Conservation (phyloP, 1,140 invertebrate genomes). For the Aethina tumida region DNA sequence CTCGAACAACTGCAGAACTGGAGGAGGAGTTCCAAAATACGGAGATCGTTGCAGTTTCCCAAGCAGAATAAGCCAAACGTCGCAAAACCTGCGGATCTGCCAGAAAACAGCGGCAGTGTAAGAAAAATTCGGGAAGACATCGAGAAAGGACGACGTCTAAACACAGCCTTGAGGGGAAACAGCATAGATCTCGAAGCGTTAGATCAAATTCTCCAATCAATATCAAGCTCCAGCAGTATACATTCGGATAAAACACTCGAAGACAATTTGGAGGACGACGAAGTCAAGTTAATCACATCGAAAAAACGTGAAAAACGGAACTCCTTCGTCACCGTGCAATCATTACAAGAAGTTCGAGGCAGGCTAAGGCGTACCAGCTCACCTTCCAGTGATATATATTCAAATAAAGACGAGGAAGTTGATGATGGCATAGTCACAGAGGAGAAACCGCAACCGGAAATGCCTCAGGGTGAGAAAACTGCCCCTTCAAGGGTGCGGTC, state of each 20-base stretch:
- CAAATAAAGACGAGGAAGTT: slow-evolving; percentile 29
- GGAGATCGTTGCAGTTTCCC: slow-evolving; percentile 52
- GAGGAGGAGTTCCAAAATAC: slow-evolving; percentile 45
- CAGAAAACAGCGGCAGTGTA: slow-evolving; percentile 40
- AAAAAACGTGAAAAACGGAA: slow-evolving; percentile 34
- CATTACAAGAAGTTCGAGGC: slow-evolving; percentile 45
- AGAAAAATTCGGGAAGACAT: slow-evolving; percentile 41
- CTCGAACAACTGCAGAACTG: slow-evolving; percentile 38
- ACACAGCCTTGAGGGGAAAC: slow-evolving; percentile 39
- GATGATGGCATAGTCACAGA: slow-evolving; percentile 40
- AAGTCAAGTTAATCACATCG: slow-evolving; percentile 30
- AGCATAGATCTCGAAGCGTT: slow-evolving; percentile 39
- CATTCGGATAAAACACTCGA: slow-evolving; percentile 35
- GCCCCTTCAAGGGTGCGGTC: slow-evolving; percentile 30
- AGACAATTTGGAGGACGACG: slow-evolving; percentile 35
- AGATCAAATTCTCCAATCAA: slow-evolving; percentile 38
- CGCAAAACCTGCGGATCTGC: slow-evolving; percentile 41
- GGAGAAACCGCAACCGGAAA: slow-evolving; percentile 16
- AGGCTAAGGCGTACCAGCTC: slow-evolving; percentile 40
- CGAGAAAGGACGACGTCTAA: slow-evolving; percentile 40
- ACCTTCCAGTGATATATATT: slow-evolving; percentile 35
- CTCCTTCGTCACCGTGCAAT: slow-evolving; percentile 48
- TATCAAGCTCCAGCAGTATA: slow-evolving; percentile 25
- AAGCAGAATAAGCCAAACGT: slow-evolving; percentile 26
- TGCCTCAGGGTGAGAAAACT: slow-evolving; percentile 16